Evolutionary conservation across 1,140 invertebrate genomes (phyloP).

Genomic region (Drosophila neocordata): DNA sequence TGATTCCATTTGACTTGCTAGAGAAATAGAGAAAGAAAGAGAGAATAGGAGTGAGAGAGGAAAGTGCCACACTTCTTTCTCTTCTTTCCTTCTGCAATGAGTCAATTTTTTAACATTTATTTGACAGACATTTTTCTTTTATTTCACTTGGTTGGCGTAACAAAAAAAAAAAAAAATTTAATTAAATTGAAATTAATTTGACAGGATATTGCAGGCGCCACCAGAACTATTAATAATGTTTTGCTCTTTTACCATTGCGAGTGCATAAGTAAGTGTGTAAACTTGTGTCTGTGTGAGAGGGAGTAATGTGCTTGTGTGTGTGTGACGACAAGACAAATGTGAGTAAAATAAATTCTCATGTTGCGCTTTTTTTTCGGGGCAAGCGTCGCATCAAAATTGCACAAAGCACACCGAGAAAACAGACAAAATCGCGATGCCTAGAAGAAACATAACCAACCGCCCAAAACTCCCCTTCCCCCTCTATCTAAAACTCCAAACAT

Average conservation of each 20-base stretch:
- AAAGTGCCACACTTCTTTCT: neutral
- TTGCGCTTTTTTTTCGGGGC: constrained; percentile 72
- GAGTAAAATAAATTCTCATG: constrained; percentile 77
- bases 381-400: constrained; percentile 66
- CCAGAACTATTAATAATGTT: constrained; percentile 77
- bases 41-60: neutral
- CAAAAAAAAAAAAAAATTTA: constrained; percentile 60
- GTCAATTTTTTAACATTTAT: constrained; percentile 82
- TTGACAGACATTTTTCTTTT: constrained; percentile 79
- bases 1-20: constrained; percentile 57
- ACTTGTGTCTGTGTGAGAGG: constrained; percentile 37
- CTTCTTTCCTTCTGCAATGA: constrained; percentile 46
- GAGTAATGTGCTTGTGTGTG: constrained; percentile 46
- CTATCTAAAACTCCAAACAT: neutral
- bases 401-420: constrained; percentile 37
- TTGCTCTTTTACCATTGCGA: constrained; percentile 18
- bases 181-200: constrained; percentile 82
- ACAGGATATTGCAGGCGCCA: constrained; percentile 68
- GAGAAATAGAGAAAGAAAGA: neutral
- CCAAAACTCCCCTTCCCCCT: neutral
- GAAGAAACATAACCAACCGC: constrained; percentile 1
- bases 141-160: constrained; percentile 48
- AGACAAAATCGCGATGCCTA: constrained; percentile 35
- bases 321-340: constrained; percentile 67
- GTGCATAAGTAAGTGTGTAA: constrained; percentile 6